Conservation (phyloP, 2,113 vertebrate genomes). For the Mirounga angustirostris region DNA sequence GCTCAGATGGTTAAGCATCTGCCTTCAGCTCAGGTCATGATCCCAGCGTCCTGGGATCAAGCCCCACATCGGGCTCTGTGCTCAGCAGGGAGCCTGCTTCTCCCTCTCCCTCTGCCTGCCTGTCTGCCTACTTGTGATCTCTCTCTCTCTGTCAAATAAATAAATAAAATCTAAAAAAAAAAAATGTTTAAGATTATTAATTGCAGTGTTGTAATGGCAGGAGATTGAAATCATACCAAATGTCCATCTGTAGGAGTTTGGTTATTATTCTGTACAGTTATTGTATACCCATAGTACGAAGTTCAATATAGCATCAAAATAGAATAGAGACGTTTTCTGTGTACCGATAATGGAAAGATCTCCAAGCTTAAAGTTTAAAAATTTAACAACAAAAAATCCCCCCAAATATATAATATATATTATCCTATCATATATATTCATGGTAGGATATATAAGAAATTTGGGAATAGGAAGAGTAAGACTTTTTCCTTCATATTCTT, state of each 20-base stretch:
- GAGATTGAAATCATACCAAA: slow-evolving; percentile 28
- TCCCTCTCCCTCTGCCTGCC: no score
- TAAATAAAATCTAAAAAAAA: no score
- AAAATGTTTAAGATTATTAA: neutral
- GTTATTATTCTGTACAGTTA: neutral
- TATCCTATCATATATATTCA: neutral
- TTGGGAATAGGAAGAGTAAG: neutral
- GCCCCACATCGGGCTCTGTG: no score
- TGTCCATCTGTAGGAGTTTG: neutral
- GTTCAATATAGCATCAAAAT: neutral
- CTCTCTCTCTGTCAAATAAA: no score
- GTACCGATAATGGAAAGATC: neutral
- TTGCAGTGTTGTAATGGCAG: neutral
- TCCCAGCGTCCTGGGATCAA: no score
- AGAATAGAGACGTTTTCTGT: neutral
- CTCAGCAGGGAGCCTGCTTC: no score
- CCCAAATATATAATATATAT: neutral
- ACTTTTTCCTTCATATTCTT: neutral
- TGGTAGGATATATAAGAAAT: neutral
- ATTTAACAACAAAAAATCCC: neutral
- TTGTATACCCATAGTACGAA: neutral
- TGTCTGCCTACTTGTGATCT: no score
- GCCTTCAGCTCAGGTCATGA: no score
- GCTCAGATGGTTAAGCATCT: no score
- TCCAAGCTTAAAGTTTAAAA: neutral